Conservation (phyloP, 2,888 invertebrate genomes). For the Trichogramma dendrolimi region DNA sequence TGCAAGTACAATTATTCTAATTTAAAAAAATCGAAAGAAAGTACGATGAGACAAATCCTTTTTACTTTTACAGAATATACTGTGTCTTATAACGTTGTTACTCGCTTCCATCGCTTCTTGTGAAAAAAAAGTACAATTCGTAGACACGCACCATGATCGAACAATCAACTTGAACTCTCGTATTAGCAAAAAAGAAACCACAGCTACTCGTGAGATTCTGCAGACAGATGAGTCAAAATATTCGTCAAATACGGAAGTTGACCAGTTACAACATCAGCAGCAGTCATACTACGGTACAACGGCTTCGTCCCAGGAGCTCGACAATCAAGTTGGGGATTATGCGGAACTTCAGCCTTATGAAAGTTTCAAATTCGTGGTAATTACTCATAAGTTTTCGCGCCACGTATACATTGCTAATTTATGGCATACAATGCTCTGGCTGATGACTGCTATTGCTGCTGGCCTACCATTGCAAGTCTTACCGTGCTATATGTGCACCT, state of each 20-base stretch:
- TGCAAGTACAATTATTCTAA: too few relatives aligned
- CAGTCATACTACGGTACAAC: constrained; percentile 35
- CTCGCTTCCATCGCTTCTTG: constrained; percentile 43
- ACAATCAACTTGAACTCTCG: constrained; percentile 45
- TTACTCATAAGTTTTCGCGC: constrained; percentile 8
- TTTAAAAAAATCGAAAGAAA: too few relatives aligned
- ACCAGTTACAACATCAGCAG: constrained; percentile 27
- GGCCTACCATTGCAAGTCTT: too few relatives aligned
- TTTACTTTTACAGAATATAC: constrained; percentile 38
- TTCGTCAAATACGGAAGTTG: constrained; percentile 33
- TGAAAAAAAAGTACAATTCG: constrained; percentile 66
- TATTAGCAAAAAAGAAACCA: background rate
- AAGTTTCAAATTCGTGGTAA: constrained; percentile 33
- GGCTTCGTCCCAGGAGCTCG: constrained; percentile 29
- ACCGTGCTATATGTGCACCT: too few relatives aligned
- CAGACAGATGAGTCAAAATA: constrained; percentile 35
- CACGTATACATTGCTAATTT: constrained; percentile 13
- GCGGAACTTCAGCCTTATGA: constrained; percentile 27
- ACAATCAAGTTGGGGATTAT: constrained; percentile 30
- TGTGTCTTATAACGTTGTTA: constrained; percentile 35
- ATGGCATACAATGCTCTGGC: background rate
- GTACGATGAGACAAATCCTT: background rate
- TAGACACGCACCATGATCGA: constrained; percentile 73
- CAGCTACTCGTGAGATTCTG: constrained; percentile 30
- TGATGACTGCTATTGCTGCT: constrained; percentile 4